Conservation (phyloP, 2,888 invertebrate species). For the Chrysomela aeneicollis region DNA sequence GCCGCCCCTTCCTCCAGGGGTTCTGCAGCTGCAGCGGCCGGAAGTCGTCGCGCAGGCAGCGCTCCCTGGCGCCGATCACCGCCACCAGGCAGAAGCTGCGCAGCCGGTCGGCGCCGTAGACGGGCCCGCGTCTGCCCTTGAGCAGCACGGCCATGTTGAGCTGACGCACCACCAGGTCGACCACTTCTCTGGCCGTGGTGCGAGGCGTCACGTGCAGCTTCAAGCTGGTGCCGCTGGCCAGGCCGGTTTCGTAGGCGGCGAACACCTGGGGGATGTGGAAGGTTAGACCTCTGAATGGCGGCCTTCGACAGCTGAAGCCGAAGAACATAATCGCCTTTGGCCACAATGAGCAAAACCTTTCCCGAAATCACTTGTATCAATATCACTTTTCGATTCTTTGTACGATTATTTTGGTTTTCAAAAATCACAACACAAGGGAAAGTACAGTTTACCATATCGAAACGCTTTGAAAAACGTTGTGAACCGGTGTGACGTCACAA, state of each 20-base stretch:
- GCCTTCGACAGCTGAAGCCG: no score
- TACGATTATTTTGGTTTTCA: no score
- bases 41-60: constrained; percentile 94
- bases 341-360: no score
- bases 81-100: constrained; percentile 93
- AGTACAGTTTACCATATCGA: no score
- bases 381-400: no score
- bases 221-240: constrained; percentile 91
- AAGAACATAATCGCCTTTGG: no score
- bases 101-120: constrained; percentile 83
- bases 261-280: constrained; percentile 77
- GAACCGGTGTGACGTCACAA: no score
- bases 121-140: constrained; percentile 86
- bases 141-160: constrained; percentile 91
- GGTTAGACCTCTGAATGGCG: no score
- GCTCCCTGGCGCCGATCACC: constrained; percentile 92
- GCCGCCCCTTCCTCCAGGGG: constrained; percentile 93
- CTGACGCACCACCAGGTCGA: constrained; percentile 94
- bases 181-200: constrained; percentile 94
- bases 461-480: no score
- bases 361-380: no score
- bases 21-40: constrained; percentile 92
- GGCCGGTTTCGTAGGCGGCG: constrained; percentile 94
- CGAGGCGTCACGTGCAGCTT: constrained; percentile 92
- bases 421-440: no score